A percentile compares a stretch with the other conserved stretches of the same genome.
Conservation (phyloP, 2,113 vertebrate species). For the Pardalotus punctatus region DNA sequence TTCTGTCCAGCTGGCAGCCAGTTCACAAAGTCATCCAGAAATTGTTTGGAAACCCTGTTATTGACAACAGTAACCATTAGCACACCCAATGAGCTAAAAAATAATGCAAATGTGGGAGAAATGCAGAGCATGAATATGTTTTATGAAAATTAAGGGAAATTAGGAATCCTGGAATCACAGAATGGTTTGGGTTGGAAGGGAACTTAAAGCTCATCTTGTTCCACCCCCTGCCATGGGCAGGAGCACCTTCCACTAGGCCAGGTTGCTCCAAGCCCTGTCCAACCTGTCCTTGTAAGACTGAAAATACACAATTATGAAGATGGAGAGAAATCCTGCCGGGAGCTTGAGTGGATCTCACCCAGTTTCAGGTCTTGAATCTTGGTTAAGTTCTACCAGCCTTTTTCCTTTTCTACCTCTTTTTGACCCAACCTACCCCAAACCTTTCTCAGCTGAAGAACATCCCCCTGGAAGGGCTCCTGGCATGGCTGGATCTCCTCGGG, state of each 20-base stretch:
- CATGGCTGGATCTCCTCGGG: not conserved
- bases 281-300: not conserved
- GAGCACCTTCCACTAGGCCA: not conserved
- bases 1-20: constrained; percentile 7
- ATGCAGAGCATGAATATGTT: rapidly evolving
- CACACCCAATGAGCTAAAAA: not conserved
- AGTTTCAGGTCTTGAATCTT: not conserved
- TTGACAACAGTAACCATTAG: not conserved
- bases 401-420: not conserved
- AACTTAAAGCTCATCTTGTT: not conserved
- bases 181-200: not conserved
- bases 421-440: not conserved
- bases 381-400: not conserved
- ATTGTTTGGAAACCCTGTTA: not conserved
- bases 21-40: not conserved
- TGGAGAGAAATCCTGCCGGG: rapidly evolving
- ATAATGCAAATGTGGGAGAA: not conserved
- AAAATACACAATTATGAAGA: not conserved
- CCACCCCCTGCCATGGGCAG: not conserved
- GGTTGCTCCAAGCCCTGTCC: not conserved
- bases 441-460: not conserved
- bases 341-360: not conserved
- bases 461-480: not conserved
- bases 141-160: not conserved
- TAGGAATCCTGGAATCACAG: not conserved